Percentiles rank a stretch among this genome's conserved stretches.
Conservation (phyloP, 2,113 vertebrate genomes). For the Archilochus colubris region DNA sequence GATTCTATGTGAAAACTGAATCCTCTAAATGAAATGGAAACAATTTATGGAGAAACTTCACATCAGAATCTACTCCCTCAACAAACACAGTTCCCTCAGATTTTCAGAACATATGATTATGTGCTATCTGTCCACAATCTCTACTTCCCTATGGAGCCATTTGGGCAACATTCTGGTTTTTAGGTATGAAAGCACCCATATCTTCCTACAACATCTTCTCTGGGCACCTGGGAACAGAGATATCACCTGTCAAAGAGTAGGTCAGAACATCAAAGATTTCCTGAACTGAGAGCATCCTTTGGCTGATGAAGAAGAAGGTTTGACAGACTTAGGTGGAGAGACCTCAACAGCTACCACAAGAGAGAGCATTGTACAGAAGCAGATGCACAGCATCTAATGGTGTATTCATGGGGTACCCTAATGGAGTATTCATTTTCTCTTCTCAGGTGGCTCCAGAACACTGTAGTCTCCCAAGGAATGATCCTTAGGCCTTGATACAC, state of each 20-base stretch:
- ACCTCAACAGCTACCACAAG: background rate
- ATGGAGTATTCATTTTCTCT: background rate
- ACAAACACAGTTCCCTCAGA: background rate
- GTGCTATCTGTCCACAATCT: background rate
- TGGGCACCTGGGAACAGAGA: background rate
- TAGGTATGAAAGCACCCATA: background rate
- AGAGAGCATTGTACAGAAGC: background rate
- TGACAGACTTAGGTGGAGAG: background rate
- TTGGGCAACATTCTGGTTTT: background rate
- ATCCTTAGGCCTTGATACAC: background rate
- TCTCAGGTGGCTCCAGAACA: background rate
- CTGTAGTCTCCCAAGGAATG: background rate
- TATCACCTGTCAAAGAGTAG: background rate
- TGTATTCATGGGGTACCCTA: background rate
- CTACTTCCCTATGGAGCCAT: background rate
- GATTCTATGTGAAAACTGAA: background rate
- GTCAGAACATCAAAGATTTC: background rate
- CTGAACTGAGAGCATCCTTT: background rate
- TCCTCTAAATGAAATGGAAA: background rate
- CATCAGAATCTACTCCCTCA: background rate
- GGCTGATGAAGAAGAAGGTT: background rate
- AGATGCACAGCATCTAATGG: rapidly evolving
- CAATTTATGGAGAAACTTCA: background rate
- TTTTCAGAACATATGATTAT: background rate
- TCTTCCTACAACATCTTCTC: rapidly evolving